phyloP scores from a whole-genome alignment of 1,140 invertebrate species.

The Orchesella cincta region DNA sequence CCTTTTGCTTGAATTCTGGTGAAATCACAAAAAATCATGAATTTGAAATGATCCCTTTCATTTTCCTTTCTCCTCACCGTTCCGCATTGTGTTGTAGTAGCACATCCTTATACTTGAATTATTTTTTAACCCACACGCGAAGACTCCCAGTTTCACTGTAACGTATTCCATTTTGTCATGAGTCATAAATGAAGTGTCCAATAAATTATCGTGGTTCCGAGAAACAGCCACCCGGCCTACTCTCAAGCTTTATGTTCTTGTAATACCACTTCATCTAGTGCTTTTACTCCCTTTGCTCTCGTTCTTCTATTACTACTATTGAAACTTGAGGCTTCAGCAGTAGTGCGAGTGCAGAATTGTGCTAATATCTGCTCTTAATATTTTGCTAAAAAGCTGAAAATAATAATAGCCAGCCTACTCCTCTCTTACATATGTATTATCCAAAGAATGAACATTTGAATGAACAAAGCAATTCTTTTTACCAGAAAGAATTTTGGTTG shows the following conservation, averaged over 20 bases:
- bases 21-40: conserved; percentile 22
- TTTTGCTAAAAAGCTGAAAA: background rate
- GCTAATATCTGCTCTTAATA: background rate
- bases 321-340: too few species aligned
- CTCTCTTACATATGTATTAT: background rate
- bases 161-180: conserved; percentile 25
- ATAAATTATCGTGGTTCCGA: conserved; percentile 17
- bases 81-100: too few species aligned
- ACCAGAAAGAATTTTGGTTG: background rate
- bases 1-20: background rate
- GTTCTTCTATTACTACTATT: background rate
- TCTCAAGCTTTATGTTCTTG: background rate
- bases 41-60: conserved; percentile 22
- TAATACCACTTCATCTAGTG: background rate
- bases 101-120: background rate
- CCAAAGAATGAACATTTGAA: background rate
- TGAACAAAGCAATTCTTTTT: background rate
- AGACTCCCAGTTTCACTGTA: background rate
- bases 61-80: background rate
- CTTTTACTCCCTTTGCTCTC: background rate
- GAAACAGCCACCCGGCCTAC: background rate
- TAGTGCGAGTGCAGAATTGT: background rate
- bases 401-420: background rate
- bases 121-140: background rate
- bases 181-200: conserved; percentile 26